Conservation (phyloP, 2,113 vertebrate species). For the Tiliqua scincoides region DNA sequence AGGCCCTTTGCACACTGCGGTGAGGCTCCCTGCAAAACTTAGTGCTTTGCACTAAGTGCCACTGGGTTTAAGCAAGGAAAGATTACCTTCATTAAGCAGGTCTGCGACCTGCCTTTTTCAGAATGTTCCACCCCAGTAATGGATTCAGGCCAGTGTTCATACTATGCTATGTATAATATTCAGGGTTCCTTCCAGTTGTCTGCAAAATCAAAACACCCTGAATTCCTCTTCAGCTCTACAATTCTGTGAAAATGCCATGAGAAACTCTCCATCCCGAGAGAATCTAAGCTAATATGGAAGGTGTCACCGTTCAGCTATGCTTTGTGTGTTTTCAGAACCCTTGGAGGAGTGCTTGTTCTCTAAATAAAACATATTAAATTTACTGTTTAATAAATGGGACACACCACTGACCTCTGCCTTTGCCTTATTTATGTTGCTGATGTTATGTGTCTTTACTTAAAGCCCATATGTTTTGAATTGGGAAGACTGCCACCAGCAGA, state of each 20-base stretch:
- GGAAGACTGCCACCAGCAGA: conserved; percentile 10
- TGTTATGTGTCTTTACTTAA: conserved; percentile 5
- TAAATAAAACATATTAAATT: conserved; percentile 9
- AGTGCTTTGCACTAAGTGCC: too few species aligned
- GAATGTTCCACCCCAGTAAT: not conserved
- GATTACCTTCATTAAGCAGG: not conserved
- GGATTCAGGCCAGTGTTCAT: too few species aligned
- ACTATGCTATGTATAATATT: not conserved
- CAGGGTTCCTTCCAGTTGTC: not conserved
- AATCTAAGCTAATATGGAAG: not conserved
- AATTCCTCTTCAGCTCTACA: not conserved
- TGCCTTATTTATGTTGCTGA: not conserved
- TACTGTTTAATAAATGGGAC: conserved; percentile 29
- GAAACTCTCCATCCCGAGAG: not conserved
- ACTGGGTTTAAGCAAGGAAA: not conserved
- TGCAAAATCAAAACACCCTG: too few species aligned
- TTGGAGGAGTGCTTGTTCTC: conserved; percentile 23
- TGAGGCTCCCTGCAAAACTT: not conserved
- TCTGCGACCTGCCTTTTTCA: not conserved
- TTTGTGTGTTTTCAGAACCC: conserved; percentile 18
- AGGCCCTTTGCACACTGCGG: too few species aligned
- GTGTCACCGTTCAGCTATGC: not conserved
- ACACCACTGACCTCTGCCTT: not conserved
- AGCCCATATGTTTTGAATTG: conserved; percentile 12
- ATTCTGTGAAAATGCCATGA: not conserved